A percentile compares a stretch with the other conserved stretches of the same genome.
phyloP scores from a whole-genome alignment of 2,888 invertebrate genomes.

The Nemurella pictetii region DNA sequence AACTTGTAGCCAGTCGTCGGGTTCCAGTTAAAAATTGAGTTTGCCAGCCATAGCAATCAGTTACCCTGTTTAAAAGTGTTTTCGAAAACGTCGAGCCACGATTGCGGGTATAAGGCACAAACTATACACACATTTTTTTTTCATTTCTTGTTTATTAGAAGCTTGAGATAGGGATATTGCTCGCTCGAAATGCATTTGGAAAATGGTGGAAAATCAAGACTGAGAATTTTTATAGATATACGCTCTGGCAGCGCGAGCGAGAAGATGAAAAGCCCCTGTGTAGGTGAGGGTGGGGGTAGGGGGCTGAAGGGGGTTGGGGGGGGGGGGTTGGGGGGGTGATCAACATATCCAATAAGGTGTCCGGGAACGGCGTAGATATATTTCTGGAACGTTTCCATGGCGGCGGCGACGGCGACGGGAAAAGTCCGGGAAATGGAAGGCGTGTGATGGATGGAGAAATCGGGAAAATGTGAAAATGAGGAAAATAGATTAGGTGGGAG shows the following conservation, averaged over 20 bases:
- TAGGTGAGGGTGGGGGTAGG: background rate
- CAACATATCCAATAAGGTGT: constrained; percentile 42
- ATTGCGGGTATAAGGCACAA: no score
- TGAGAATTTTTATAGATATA: background rate
- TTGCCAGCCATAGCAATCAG: no score
- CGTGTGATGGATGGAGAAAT: background rate
- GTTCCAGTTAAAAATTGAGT: no score
- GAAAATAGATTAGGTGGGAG: background rate
- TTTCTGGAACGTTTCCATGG: background rate
- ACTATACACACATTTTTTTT: no score
- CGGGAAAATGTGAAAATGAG: background rate
- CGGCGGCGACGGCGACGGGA: background rate
- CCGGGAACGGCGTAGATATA: constrained; percentile 33
- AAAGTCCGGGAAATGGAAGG: background rate
- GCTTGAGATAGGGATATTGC: no score
- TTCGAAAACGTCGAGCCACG: no score
- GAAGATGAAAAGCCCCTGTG: background rate
- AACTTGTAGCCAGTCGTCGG: no score
- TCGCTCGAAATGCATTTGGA: background rate
- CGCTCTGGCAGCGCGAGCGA: background rate
- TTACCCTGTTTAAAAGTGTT: no score
- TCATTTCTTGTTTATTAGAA: no score
- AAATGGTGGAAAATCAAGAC: background rate
- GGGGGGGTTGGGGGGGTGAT: background rate
- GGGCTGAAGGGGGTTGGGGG: no score